These are phyloP conservation scores for Hermodice carunculata DNA, from an alignment of 2,888 invertebrate genomes.

Conservation along the genomic window DNA sequence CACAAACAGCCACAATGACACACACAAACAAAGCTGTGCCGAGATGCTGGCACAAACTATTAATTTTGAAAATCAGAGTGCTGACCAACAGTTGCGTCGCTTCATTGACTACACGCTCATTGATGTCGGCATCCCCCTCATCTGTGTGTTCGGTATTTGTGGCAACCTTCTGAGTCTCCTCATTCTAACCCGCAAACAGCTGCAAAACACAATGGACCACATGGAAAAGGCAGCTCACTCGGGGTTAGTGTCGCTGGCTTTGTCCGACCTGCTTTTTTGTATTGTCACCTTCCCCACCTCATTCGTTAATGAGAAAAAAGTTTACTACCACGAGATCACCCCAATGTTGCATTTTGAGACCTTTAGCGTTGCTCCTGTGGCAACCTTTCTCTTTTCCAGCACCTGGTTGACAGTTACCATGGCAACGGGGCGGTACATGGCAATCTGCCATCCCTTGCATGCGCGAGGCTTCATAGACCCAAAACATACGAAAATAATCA, in stretches of 20 bases:
- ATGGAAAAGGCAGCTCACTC: slow-evolving; percentile 86
- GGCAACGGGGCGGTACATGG: slow-evolving; percentile 81
- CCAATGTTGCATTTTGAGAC: slow-evolving; percentile 55
- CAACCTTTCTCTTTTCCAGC: slow-evolving; percentile 75
- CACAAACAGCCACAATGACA: no score
- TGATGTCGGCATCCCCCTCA: slow-evolving; percentile 76
- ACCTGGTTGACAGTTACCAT: slow-evolving; percentile 83
- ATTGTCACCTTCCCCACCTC: slow-evolving; percentile 74
- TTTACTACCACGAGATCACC: slow-evolving; percentile 72
- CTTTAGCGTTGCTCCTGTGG: slow-evolving; percentile 59
- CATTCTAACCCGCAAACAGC: slow-evolving; percentile 77
- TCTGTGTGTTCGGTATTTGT: slow-evolving; percentile 81
- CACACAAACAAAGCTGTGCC: no score
- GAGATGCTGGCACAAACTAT: no score
- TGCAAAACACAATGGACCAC: slow-evolving; percentile 72
- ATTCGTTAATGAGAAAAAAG: slow-evolving; percentile 51
- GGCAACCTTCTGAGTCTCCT: slow-evolving; percentile 84
- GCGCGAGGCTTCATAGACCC: slow-evolving; percentile 76
- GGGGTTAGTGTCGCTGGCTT: slow-evolving; percentile 81
- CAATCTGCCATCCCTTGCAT: slow-evolving; percentile 81
- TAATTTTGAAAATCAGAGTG: no score
- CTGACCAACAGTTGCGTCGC: no score
- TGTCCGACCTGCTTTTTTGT: slow-evolving; percentile 77
- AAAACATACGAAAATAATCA: slow-evolving; percentile 74
- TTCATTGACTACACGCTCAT: slow-evolving; percentile 24